Evolutionary conservation across 2,888 invertebrate genomes (phyloP), one percentile per base, ranked within the genome.

Genomic region (Galeopsomyia nigrocyanea): DNA sequence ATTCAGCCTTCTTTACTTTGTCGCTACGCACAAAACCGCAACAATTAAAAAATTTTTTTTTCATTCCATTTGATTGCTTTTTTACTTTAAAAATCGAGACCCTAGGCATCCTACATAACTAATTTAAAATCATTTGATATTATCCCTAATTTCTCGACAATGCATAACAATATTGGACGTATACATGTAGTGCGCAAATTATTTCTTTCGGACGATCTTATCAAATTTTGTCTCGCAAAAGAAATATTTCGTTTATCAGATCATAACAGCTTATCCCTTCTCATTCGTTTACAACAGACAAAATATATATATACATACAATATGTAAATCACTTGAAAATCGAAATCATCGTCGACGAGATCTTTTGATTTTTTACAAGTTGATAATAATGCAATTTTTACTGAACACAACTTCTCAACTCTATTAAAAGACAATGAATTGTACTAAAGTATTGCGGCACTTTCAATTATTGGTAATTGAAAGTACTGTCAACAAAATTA

Each of bases 331-430:
- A 31, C 22, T 62, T 62, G 7, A 71, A 71, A 66, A 51, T 53
- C 22, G 10, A 72, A 72, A 72, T 72, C 50, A 72, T 68, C 57
- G 51, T 68, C 49, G 53, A 61, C 17, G 65, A 58, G 26, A 26
- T 49, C 31, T 63, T 17, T 16, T 66, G 61, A 6, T 71, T 16
- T 7, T 60, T 14, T 14, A 7, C 19, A 26, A 19, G 17, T 56
- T 26, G 26, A 26, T 65, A 26, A 68, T 31, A 73, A 67, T 67
- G 58, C 50, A 67, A 70, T 7, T 9, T n/a, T 62, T 69, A 66
- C 39, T 74, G 68, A 74, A 74, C 71, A 71, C 74, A 74, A 68
- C 71, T 60, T 58, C 47, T 21, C 63, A n/a, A 65, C 62, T 64
- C 53, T 1, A n/a, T 46, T 26, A 31, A 31, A 65, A 73, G 55